These are phyloP conservation scores for Tachyglossus aculeatus DNA, from an alignment of 2,797 vertebrate genomes.

Conservation along the genomic window DNA sequence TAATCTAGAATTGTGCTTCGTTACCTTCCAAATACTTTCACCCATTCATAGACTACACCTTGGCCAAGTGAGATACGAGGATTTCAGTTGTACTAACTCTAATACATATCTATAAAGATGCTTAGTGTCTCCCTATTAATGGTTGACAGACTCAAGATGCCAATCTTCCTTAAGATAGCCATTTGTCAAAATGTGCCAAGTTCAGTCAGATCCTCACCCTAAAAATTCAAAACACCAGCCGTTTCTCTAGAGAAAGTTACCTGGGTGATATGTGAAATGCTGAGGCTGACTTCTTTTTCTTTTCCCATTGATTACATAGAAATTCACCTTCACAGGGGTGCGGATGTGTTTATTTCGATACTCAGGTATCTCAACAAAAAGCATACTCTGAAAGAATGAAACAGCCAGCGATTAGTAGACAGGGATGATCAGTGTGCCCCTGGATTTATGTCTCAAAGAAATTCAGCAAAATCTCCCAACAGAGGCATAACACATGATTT, in stretches of 20 bases:
- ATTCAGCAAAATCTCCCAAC: background rate
- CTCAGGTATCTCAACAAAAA: slow-evolving; percentile 93
- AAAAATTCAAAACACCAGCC: too few species aligned
- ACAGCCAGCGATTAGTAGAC: background rate
- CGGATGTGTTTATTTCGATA: slow-evolving; percentile 88
- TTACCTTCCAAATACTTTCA: background rate
- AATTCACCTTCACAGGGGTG: slow-evolving; percentile 90
- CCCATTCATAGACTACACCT: background rate
- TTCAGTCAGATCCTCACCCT: slow-evolving; percentile 72
- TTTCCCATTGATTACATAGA: slow-evolving; percentile 96
- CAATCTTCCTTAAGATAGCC: background rate
- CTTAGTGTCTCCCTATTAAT: background rate
- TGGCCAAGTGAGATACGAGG: background rate
- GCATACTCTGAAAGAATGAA: slow-evolving; percentile 84
- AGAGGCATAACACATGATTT: rapidly evolving
- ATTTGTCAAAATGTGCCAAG: too few species aligned
- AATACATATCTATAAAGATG: background rate
- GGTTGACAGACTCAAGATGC: background rate
- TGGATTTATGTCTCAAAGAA: background rate
- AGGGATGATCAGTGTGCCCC: rapidly evolving
- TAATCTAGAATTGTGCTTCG: too few species aligned
- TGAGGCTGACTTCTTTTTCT: slow-evolving; percentile 96
- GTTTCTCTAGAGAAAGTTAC: slow-evolving; percentile 48
- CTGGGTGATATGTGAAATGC: slow-evolving; percentile 91
- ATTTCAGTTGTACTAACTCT: background rate